Conservation (phyloP, 2,113 vertebrate genomes). For the Pteruthius melanotis region DNA sequence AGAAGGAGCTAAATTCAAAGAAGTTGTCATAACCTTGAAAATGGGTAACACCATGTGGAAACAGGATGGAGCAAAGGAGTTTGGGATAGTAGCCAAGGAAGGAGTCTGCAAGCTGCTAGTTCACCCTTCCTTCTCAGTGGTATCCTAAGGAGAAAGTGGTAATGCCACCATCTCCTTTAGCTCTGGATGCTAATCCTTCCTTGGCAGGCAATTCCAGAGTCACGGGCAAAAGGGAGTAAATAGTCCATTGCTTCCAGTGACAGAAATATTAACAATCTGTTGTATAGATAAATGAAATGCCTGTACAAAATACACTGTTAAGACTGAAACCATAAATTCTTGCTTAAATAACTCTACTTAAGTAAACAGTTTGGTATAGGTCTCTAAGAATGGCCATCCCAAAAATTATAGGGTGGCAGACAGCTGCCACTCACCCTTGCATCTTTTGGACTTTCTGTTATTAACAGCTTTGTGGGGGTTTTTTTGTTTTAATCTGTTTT, state of each 20-base stretch:
- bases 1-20: neutral
- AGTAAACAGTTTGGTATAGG: neutral
- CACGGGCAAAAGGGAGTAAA: neutral
- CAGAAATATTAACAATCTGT: neutral
- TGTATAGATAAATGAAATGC: neutral
- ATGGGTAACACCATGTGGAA: neutral
- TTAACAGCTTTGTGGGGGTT: neutral
- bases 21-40: neutral
- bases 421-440: neutral
- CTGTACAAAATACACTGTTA: neutral
- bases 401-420: neutral
- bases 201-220: neutral
- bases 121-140: neutral
- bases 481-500: neutral
- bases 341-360: neutral
- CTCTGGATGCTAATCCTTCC: neutral
- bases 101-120: neutral
- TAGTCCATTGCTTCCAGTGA: neutral
- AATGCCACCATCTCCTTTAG: neutral
- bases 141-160: neutral
- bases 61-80: neutral
- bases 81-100: neutral
- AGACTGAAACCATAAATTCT: neutral
- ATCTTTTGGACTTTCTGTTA: neutral
- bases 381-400: neutral